Percentiles rank a stretch among this genome's conserved stretches.
phyloP scores from a whole-genome alignment of 2,888 invertebrate species.

The Leucania comma region DNA sequence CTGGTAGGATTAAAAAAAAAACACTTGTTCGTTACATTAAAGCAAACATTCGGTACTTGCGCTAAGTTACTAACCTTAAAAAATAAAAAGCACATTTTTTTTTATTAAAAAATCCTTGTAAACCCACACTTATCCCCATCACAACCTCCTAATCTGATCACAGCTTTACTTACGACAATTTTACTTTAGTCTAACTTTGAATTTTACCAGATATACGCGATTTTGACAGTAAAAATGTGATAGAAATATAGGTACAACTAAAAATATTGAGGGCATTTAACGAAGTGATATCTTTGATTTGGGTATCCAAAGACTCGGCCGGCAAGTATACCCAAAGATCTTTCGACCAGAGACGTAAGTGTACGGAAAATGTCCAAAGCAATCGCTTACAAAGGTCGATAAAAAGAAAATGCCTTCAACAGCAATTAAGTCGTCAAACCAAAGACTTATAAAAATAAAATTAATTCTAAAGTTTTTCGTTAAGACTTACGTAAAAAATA shows the following conservation, averaged over 20 bases:
- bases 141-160: slow-evolving; percentile 89
- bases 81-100: slow-evolving; percentile 76
- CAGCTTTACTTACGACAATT: slow-evolving; percentile 84
- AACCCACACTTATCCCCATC: slow-evolving; percentile 79
- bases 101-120: slow-evolving; percentile 78
- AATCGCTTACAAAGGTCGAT: background rate
- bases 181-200: slow-evolving; percentile 71
- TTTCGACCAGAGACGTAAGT: background rate
- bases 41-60: slow-evolving; percentile 81
- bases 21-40: slow-evolving; percentile 75
- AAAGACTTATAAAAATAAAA: background rate
- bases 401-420: background rate
- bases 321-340: background rate
- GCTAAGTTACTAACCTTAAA: slow-evolving; percentile 74
- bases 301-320: too few relatives aligned
- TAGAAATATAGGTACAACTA: background rate
- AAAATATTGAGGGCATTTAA: background rate
- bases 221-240: background rate
- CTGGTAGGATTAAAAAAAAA: slow-evolving; percentile 74
- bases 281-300: too few relatives aligned
- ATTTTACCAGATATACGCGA: slow-evolving; percentile 63
- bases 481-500: background rate
- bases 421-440: too few relatives aligned
- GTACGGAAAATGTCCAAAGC: background rate
- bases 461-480: background rate